A percentile compares a stretch with the other conserved stretches of the same genome.
Conservation (phyloP, 2,113 vertebrate genomes). For the Setophaga petechia region DNA sequence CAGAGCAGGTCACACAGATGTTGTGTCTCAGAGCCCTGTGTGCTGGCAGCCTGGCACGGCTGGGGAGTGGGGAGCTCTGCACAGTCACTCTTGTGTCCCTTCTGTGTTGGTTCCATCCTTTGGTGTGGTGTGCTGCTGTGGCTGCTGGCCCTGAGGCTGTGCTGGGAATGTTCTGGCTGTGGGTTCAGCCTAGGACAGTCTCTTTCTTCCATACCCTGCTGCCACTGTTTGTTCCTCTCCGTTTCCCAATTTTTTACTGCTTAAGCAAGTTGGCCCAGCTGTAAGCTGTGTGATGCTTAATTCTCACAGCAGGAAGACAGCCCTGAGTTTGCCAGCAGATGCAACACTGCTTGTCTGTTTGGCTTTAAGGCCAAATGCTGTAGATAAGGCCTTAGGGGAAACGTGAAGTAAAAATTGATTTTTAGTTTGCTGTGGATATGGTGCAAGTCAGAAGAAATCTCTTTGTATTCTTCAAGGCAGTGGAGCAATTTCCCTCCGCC, state of each 20-base stretch:
- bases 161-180: not conserved
- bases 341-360: not conserved
- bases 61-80: rapidly evolving
- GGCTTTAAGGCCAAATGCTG: not conserved
- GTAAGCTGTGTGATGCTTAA: not conserved
- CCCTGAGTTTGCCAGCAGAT: not conserved
- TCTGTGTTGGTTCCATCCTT: not conserved
- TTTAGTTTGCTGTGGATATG: conserved; percentile 23
- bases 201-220: not conserved
- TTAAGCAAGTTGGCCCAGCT: not conserved
- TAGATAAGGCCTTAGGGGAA: conserved; percentile 5
- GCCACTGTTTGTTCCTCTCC: not conserved
- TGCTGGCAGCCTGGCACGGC: rapidly evolving
- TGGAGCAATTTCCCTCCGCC: conserved; percentile 1
- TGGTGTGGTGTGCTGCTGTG: not conserved
- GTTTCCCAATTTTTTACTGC: not conserved
- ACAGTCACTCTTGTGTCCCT: not conserved
- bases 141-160: not conserved
- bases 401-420: conserved; percentile 21
- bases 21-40: not conserved
- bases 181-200: not conserved
- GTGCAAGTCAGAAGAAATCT: conserved; percentile 2
- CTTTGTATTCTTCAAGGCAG: conserved; percentile 8
- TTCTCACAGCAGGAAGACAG: conserved; percentile 23
- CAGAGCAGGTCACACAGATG: rapidly evolving